Percentiles rank a stretch among this genome's conserved stretches.
phyloP scores from a whole-genome alignment of 2,797 vertebrate genomes.

The Agapornis canus region DNA sequence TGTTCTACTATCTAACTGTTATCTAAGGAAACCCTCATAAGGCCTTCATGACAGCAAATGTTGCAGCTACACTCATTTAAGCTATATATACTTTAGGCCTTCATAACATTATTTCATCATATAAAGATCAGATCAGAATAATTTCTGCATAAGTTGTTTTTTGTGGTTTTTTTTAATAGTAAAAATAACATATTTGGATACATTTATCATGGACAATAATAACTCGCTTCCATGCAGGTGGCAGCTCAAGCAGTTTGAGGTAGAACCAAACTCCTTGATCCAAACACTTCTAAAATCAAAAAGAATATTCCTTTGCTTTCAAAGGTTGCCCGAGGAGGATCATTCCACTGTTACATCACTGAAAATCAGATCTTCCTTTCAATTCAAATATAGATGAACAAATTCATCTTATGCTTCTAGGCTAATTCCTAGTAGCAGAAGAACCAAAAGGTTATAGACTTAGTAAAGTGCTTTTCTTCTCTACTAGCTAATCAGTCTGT shows the following conservation, averaged over 20 bases:
- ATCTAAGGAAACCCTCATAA: neutral
- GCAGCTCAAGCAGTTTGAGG: neutral
- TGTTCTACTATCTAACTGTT: neutral
- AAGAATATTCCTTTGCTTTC: neutral
- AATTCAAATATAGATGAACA: conserved; percentile 47
- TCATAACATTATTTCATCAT: neutral
- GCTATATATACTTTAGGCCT: neutral
- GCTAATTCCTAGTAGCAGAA: neutral
- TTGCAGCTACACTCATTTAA: neutral
- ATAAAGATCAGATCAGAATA: neutral
- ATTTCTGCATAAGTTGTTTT: neutral
- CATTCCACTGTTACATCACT: conserved; percentile 21
- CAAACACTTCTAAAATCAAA: neutral
- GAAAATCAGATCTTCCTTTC: conserved; percentile 56
- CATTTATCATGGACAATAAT: neutral
- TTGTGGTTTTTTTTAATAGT: too few species aligned
- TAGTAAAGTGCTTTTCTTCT: neutral
- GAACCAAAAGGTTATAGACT: conserved; percentile 30
- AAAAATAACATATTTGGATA: neutral
- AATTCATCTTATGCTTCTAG: conserved; percentile 40
- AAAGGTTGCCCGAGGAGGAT: conserved; percentile 23
- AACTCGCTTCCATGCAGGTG: neutral
- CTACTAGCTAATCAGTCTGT: neutral
- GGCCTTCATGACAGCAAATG: neutral
- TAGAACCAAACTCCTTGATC: neutral